Evolutionary conservation across 2,113 vertebrate genomes (phyloP).

Genomic region (Paradoxurus hermaphroditus): DNA sequence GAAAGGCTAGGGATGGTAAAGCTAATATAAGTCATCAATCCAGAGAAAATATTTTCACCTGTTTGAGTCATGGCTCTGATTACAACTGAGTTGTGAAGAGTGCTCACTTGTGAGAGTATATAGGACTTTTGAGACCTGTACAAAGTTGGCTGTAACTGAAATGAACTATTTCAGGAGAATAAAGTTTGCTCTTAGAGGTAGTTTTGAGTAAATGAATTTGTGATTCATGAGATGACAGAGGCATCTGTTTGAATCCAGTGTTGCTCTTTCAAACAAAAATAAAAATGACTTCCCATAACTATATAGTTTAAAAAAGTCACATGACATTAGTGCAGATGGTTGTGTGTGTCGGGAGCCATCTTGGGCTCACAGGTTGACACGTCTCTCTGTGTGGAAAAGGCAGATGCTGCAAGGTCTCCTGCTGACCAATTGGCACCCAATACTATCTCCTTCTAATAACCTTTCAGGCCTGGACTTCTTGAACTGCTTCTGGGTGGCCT

Average conservation of each 20-base stretch:
- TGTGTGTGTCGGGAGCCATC: no score
- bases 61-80: not conserved
- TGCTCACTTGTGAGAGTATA: not conserved
- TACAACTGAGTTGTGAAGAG: not conserved
- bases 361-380: no score
- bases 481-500: no score
- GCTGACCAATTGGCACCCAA: no score
- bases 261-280: not conserved
- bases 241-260: not conserved
- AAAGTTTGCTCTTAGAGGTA: not conserved
- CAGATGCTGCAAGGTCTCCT: no score
- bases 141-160: not conserved
- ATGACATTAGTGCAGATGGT: not conserved
- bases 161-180: constrained; percentile 2
- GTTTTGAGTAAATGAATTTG: not conserved
- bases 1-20: not conserved
- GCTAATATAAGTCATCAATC: not conserved
- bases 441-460: no score
- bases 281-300: not conserved
- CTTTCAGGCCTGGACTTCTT: no score
- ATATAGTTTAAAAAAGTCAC: not conserved
- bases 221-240: not conserved
- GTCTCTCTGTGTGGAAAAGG: no score
- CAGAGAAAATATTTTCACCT: not conserved
- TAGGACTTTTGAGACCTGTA: not conserved